Evolutionary conservation across 92 coral and sea anemone genomes (phyloP).

Genomic region (Palythoa caribaeorum): DNA sequence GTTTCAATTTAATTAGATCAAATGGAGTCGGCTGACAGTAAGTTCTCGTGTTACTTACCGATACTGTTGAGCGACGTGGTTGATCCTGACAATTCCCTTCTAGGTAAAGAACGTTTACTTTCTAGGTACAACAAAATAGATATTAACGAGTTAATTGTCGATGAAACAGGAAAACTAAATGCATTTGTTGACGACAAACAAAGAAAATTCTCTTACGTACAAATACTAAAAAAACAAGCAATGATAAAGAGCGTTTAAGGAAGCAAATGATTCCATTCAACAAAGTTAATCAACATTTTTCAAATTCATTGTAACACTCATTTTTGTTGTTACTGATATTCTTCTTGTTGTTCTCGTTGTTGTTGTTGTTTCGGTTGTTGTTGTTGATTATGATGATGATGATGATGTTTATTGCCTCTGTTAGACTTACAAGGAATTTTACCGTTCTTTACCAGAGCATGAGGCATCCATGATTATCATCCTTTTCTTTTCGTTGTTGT

Average conservation of each 20-base stretch:
- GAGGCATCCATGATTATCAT: too few relatives aligned
- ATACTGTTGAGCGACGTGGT: conserved; percentile 83
- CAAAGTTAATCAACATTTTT: not conserved
- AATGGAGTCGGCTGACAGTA: not conserved
- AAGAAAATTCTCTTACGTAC: too few relatives aligned
- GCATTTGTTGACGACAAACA: too few relatives aligned
- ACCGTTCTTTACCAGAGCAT: too few relatives aligned
- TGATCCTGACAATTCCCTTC: conserved; percentile 60
- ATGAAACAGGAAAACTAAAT: too few relatives aligned
- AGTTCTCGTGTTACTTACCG: conserved; percentile 53
- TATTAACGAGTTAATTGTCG: not conserved
- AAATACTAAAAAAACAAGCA: too few relatives aligned
- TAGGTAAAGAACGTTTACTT: conserved; percentile 52
- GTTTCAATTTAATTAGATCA: not conserved
- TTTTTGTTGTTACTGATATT: not conserved
- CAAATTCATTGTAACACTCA: not conserved
- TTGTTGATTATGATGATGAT: not conserved
- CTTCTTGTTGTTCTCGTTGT: not conserved
- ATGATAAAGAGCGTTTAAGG: too few relatives aligned
- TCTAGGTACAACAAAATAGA: not conserved
- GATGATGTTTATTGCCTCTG: too few relatives aligned
- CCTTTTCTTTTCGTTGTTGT: not conserved
- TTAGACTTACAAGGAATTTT: too few relatives aligned
- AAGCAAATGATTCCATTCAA: too few relatives aligned
- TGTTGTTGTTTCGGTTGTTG: not conserved